Evolutionary conservation across 2,888 invertebrate genomes (phyloP).

Genomic region (Xylota sylvarum): DNA sequence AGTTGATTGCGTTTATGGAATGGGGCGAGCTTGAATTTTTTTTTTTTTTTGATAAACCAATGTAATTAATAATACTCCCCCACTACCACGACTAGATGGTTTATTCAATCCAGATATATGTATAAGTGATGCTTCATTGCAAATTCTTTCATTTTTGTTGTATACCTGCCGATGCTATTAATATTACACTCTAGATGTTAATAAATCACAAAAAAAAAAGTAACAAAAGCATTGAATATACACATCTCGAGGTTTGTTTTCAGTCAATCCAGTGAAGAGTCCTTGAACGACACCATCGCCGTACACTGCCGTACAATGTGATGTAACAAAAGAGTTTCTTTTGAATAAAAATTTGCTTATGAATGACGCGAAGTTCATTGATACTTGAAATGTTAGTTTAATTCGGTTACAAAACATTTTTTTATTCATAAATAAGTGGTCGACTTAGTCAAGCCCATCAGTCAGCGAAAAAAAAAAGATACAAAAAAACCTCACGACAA

Average conservation of each 20-base stretch:
- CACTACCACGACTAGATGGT: not conserved
- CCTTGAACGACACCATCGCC: conserved; percentile 10
- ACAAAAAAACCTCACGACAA: not conserved
- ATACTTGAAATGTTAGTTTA: conserved; percentile 13
- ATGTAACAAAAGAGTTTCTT: conserved; percentile 11
- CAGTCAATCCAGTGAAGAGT: conserved; percentile 16
- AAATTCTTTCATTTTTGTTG: not conserved
- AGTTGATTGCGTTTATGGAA: conserved; percentile 23
- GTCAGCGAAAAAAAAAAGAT: not conserved
- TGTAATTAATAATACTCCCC: conserved; percentile 8
- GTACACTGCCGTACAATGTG: not conserved
- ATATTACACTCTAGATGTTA: not conserved
- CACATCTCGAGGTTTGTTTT: conserved; percentile 19
- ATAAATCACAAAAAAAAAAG: conserved; percentile 3
- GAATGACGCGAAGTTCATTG: conserved; percentile 10
- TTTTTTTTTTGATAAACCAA: not conserved
- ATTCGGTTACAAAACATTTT: conserved; percentile 19
- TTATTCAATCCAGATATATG: conserved; percentile 8
- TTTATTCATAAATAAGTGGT: not conserved
- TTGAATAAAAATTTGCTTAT: not conserved
- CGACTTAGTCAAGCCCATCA: not conserved
- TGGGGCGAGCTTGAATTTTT: not conserved
- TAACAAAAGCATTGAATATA: not conserved
- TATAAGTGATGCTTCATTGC: not conserved
- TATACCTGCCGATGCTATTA: not conserved